Conservation (phyloP, 2,113 vertebrate species). For the Vulpes ferrilata region DNA sequence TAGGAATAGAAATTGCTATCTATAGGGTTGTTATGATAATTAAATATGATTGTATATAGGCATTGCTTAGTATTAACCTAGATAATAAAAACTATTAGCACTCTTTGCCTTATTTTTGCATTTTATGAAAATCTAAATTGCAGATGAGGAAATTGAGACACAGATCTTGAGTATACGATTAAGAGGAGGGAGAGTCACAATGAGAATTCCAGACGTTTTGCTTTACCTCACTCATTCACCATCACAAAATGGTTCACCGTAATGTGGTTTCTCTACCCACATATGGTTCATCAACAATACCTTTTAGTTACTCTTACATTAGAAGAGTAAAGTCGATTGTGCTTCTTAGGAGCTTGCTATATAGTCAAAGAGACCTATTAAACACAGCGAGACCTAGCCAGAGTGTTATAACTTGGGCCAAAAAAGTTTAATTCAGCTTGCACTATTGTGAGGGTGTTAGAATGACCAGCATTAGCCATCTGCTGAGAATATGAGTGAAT, state of each 20-base stretch:
- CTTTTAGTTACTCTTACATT: neutral
- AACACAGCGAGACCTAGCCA: neutral
- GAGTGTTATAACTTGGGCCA: neutral
- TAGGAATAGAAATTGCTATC: neutral
- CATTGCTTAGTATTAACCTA: neutral
- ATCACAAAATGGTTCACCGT: neutral
- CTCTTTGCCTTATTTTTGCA: neutral
- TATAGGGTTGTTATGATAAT: neutral
- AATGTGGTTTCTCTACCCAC: neutral
- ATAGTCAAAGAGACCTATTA: neutral
- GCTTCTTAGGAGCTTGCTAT: neutral
- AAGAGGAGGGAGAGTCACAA: neutral
- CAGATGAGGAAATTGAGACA: neutral
- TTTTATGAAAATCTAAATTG: slow-evolving; percentile 30
- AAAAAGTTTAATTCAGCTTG: too few species aligned
- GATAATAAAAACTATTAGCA: neutral
- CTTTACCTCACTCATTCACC: neutral
- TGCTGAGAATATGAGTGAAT: neutral
- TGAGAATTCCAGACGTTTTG: neutral
- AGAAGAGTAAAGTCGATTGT: neutral
- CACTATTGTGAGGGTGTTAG: neutral
- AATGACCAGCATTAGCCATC: neutral
- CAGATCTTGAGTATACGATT: neutral
- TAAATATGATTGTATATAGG: neutral
- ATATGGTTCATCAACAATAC: neutral